Conservation (phyloP, 2,113 vertebrate genomes). For the Ammodramus savannarum region DNA sequence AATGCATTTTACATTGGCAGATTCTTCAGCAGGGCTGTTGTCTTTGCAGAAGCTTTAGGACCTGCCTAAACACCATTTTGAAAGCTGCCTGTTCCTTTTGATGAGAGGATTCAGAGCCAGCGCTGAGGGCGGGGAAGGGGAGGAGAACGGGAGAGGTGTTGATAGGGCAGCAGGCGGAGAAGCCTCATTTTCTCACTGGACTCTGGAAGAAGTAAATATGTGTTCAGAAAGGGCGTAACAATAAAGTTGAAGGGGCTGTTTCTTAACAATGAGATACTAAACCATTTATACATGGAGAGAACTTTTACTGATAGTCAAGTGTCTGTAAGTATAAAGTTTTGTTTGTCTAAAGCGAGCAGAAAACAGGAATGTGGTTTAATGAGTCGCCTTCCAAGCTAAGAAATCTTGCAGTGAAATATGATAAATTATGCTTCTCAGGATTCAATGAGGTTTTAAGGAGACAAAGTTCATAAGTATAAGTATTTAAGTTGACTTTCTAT, state of each 20-base stretch:
- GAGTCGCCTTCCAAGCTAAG: constrained; percentile 10
- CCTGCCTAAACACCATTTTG: constrained; percentile 53
- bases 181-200: constrained; percentile 51
- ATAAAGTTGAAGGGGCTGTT: constrained; percentile 16
- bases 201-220: constrained; percentile 60
- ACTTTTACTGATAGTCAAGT: constrained; percentile 77
- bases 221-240: not conserved
- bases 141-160: constrained; percentile 58
- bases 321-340: constrained; percentile 72
- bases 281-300: constrained; percentile 83
- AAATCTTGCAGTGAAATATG: constrained; percentile 34
- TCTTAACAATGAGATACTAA: constrained; percentile 63
- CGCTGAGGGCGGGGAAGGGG: constrained; percentile 63
- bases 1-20: constrained; percentile 2
- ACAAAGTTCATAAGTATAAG: constrained; percentile 55
- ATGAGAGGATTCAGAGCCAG: constrained; percentile 50
- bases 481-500: constrained; percentile 47
- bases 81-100: constrained; percentile 41
- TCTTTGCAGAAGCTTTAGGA: constrained; percentile 27
- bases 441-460: constrained; percentile 53
- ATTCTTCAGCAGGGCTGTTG: constrained; percentile 7
- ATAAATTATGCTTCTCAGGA: constrained; percentile 53
- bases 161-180: constrained; percentile 23
- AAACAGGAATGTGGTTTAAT: constrained; percentile 33
- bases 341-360: constrained; percentile 46